Percentiles rank a stretch among this genome's conserved stretches.
Conservation (phyloP, 2,888 invertebrate genomes). For the Halictus quadricinctus region DNA sequence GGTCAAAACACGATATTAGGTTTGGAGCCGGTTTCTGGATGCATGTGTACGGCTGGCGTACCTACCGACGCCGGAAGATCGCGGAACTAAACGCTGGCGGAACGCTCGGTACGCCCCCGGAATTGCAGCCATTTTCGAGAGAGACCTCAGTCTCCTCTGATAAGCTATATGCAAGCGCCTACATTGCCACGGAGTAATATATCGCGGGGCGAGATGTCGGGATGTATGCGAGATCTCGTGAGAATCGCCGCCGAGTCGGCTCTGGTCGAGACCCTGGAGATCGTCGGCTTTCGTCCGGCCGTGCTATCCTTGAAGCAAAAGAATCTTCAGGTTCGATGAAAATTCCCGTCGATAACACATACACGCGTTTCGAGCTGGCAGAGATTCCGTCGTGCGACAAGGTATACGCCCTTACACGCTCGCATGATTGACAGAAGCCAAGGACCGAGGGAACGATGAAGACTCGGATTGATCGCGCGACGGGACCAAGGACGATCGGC, state of each 20-base stretch:
- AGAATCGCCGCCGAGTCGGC: constrained; percentile 48
- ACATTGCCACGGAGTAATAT: constrained; percentile 65
- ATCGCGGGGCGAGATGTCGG: constrained; percentile 63
- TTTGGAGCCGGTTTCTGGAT: constrained; percentile 57
- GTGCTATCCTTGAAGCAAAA: neutral
- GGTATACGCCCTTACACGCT: constrained; percentile 32
- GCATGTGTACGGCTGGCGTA: constrained; percentile 46
- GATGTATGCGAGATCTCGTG: constrained; percentile 57
- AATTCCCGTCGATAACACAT: neutral
- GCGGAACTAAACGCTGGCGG: constrained; percentile 66
- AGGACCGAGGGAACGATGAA: constrained; percentile 8
- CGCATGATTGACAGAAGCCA: constrained; percentile 17
- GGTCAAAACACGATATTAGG: constrained; percentile 70
- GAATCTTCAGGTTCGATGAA: neutral
- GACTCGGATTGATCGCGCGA: constrained; percentile 47
- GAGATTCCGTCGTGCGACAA: constrained; percentile 29
- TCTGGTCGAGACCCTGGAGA: neutral
- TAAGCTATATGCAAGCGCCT: constrained; percentile 60
- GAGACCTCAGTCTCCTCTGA: constrained; percentile 64
- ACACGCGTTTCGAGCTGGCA: constrained; percentile 12
- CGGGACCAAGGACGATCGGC: constrained; percentile 45
- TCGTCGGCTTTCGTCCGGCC: neutral
- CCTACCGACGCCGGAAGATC: constrained; percentile 64
- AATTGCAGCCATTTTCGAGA: constrained; percentile 72
- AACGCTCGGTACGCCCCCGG: constrained; percentile 70